Percentiles rank a stretch among this genome's conserved stretches.
Conservation (phyloP, 2,888 invertebrate species). For the Dolomedes plantarius region DNA sequence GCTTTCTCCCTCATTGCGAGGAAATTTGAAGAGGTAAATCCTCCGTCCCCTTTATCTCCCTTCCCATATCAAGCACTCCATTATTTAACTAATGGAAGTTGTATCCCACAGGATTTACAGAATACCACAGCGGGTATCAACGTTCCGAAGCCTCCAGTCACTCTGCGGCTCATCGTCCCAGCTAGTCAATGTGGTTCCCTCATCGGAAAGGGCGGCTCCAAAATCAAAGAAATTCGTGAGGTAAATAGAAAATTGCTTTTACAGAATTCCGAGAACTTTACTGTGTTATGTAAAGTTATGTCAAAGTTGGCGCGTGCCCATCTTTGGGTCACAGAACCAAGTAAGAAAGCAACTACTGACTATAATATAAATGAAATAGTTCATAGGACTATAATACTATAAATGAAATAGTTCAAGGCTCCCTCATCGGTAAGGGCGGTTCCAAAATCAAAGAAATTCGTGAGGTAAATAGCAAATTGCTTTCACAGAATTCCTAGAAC, state of each 20-base stretch:
- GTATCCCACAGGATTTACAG: constrained; percentile 75
- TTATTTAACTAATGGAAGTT: background rate
- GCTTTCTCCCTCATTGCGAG: constrained; percentile 99
- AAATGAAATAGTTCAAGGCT: too few relatives aligned
- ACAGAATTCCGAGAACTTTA: too few relatives aligned
- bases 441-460: constrained; percentile 99
- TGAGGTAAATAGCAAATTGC: constrained; percentile 82
- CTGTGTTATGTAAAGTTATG: background rate
- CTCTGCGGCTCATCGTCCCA: constrained; percentile 97
- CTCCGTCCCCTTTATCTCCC: background rate
- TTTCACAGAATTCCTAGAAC: too few relatives aligned
- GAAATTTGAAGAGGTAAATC: constrained; percentile 96
- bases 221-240: constrained; percentile 99
- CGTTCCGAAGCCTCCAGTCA: constrained; percentile 89
- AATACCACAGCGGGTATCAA: constrained; percentile 74
- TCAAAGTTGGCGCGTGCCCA: too few relatives aligned
- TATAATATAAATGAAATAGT: too few relatives aligned
- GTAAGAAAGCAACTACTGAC: too few relatives aligned
- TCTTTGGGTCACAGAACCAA: too few relatives aligned
- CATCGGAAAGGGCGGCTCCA: constrained; percentile 99
- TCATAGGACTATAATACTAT: too few relatives aligned
- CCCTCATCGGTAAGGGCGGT: constrained; percentile 99
- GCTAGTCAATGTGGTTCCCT: constrained; percentile 99
- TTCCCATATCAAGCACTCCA: background rate
- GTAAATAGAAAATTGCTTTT: constrained; percentile 79